These are phyloP conservation scores for Zeugodacus cucurbitae DNA, from an alignment of 1,140 invertebrate genomes.

Conservation along the genomic window DNA sequence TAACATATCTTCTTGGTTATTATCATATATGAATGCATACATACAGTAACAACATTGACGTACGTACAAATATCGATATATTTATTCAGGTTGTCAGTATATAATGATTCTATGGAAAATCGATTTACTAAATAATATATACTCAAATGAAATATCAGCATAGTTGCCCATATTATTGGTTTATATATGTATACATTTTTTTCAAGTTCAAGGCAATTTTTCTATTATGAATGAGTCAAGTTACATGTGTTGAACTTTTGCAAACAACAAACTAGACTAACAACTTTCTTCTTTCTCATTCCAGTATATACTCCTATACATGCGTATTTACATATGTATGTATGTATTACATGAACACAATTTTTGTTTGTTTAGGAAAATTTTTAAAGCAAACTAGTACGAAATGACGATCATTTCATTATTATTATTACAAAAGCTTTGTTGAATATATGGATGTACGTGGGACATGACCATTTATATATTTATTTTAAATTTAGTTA, in stretches of 20 bases:
- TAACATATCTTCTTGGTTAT: no score
- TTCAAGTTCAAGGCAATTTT: slow-evolving; percentile 1
- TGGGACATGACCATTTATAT: background rate
- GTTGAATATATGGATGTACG: background rate
- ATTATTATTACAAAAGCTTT: background rate
- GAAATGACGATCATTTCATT: background rate
- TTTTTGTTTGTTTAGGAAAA: background rate
- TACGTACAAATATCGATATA: no score
- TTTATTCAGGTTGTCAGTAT: no score
- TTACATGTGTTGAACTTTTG: background rate
- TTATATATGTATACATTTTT: background rate
- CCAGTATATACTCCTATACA: background rate
- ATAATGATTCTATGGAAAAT: no score
- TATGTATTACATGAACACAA: background rate
- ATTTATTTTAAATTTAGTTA: background rate
- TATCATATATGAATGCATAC: no score
- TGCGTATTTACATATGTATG: background rate
- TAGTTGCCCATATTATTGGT: no score
- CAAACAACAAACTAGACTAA: background rate
- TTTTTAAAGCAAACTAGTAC: background rate
- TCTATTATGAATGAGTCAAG: background rate
- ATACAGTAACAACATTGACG: no score
- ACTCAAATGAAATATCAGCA: no score
- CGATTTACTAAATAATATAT: no score
- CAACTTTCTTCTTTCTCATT: background rate